phyloP scores from a whole-genome alignment of 2,797 vertebrate species.

The Lepidocolaptes lacrymiger region DNA sequence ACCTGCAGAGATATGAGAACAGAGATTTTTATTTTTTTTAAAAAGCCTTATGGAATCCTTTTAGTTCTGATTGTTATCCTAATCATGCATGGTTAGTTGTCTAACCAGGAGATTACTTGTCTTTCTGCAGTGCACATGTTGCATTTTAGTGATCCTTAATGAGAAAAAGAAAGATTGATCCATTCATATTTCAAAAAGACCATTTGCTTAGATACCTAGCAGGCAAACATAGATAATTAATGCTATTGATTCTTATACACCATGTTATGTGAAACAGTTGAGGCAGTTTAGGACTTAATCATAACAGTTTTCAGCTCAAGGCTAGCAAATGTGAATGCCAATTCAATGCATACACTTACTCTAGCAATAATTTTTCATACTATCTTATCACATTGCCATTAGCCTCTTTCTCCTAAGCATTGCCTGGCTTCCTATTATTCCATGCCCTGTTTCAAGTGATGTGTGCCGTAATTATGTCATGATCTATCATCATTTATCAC shows the following conservation, averaged over 20 bases:
- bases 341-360: not conserved
- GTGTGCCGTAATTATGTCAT: not conserved
- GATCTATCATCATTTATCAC: not conserved
- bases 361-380: not conserved
- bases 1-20: constrained; percentile 61
- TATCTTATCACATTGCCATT: not conserved
- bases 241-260: not conserved
- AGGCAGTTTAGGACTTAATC: not conserved
- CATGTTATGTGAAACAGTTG: not conserved
- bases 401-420: not conserved
- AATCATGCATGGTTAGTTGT: not conserved
- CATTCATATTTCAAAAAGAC: not conserved
- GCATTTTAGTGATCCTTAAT: not conserved
- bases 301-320: not conserved
- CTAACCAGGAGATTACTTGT: not conserved
- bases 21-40: not conserved
- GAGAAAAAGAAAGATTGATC: not conserved
- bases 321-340: not conserved
- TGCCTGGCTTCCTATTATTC: not conserved
- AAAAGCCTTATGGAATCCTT: not conserved
- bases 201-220: not conserved
- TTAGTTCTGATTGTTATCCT: not conserved
- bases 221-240: not conserved
- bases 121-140: not conserved
- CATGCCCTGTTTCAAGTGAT: not conserved